Percentiles rank a stretch among this genome's conserved stretches.
Evolutionary conservation across 2,113 vertebrate genomes (phyloP).

Genomic region (Cyphomyrus plagiostoma): DNA sequence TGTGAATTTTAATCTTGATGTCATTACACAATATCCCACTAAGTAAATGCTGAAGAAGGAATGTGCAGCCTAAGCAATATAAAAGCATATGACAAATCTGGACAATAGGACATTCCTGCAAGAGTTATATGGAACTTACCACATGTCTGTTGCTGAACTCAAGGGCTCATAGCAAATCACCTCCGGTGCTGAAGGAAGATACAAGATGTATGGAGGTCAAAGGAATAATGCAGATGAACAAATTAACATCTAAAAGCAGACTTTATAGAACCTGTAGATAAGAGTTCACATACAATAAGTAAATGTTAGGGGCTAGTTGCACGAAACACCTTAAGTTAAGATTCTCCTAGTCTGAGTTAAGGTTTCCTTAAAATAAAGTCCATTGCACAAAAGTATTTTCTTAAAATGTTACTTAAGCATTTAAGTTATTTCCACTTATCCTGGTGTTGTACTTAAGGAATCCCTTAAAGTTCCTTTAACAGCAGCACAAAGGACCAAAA

Average conservation of each 20-base stretch:
- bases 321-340: too few species aligned
- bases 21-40: background rate
- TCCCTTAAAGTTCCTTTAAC: too few species aligned
- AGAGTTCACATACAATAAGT: background rate
- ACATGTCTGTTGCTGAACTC: constrained; percentile 63
- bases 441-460: too few species aligned
- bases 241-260: background rate
- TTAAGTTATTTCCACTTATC: too few species aligned
- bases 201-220: background rate
- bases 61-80: background rate
- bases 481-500: too few species aligned
- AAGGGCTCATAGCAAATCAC: constrained; percentile 64
- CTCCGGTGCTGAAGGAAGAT: constrained; percentile 55
- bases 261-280: background rate
- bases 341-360: too few species aligned
- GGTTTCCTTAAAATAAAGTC: too few species aligned
- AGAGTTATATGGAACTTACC: constrained; percentile 49
- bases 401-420: too few species aligned
- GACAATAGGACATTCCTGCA: background rate
- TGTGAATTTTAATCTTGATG: background rate
- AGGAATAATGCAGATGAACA: background rate
- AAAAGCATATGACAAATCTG: background rate
- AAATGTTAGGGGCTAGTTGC: background rate
- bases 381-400: too few species aligned
- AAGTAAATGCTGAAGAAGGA: background rate